These are phyloP conservation scores for Hipposideros larvatus DNA, from an alignment of 2,797 vertebrate species.

Conservation along the genomic window DNA sequence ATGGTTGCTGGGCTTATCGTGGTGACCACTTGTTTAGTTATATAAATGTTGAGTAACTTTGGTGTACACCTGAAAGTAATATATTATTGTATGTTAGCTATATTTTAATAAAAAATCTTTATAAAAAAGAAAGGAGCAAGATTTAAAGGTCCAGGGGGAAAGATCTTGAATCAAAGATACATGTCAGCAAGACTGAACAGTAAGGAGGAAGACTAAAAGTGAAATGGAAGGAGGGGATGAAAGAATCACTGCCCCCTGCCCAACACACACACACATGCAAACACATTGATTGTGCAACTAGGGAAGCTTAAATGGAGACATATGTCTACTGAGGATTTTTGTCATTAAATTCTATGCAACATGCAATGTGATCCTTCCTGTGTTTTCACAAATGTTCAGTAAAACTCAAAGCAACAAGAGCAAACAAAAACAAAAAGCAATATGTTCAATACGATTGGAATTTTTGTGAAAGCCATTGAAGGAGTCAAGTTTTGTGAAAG, in stretches of 20 bases:
- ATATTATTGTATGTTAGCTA: too few species aligned
- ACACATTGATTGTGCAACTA: background rate
- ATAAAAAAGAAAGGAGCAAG: background rate
- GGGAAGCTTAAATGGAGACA: background rate
- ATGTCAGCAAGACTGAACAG: background rate
- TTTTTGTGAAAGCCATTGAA: background rate
- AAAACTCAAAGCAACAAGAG: slow-evolving; percentile 8
- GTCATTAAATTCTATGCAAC: background rate
- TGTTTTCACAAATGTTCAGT: background rate
- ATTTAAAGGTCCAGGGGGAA: background rate
- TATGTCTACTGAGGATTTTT: background rate
- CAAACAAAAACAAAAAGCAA: slow-evolving; percentile 19
- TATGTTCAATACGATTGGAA: background rate
- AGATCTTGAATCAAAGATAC: background rate
- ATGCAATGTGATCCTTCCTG: background rate
- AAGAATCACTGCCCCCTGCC: background rate
- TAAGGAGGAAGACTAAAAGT: background rate
- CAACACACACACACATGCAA: background rate
- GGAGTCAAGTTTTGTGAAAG: background rate
- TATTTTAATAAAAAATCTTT: too few species aligned
- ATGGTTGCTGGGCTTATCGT: too few species aligned
- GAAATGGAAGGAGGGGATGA: background rate
- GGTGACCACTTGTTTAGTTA: too few species aligned
- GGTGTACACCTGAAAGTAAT: too few species aligned
- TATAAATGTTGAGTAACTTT: too few species aligned